Evolutionary conservation across 2,113 vertebrate species (phyloP).

Genomic region (Podocnemis expansa): DNA sequence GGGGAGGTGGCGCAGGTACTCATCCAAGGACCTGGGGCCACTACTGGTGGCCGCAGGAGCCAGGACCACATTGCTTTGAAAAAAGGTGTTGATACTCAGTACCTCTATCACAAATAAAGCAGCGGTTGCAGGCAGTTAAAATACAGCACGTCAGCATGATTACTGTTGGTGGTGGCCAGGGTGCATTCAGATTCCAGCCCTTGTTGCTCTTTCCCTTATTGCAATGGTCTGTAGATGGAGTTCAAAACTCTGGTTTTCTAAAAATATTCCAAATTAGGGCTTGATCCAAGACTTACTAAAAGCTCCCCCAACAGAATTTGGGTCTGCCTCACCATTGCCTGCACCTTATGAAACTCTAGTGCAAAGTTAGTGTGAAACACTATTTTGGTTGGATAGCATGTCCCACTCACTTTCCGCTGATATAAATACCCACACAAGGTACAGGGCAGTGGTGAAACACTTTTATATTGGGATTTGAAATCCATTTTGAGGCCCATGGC

Average conservation of each 20-base stretch:
- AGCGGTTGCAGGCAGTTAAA: too few species aligned
- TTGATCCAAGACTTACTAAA: not conserved
- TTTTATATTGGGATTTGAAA: not conserved
- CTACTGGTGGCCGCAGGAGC: too few species aligned
- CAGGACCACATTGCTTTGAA: too few species aligned
- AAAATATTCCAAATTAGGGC: not conserved
- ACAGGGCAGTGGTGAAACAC: too few species aligned
- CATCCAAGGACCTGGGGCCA: too few species aligned
- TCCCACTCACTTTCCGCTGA: not conserved
- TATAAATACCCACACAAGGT: too few species aligned
- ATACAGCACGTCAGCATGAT: not conserved
- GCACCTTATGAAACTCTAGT: not conserved
- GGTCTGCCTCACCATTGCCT: not conserved
- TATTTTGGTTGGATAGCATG: not conserved
- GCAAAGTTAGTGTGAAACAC: not conserved
- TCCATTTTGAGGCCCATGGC: not conserved
- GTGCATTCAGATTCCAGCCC: not conserved
- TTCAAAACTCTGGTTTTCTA: not conserved
- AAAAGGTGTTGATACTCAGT: too few species aligned
- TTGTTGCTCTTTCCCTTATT: not conserved
- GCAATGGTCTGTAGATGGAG: not conserved
- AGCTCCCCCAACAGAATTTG: not conserved
- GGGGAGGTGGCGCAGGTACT: too few species aligned
- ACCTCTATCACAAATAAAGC: too few species aligned
- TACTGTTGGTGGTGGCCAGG: not conserved